phyloP scores from a whole-genome alignment of 1,140 invertebrate species.

The Bombus pascuorum region DNA sequence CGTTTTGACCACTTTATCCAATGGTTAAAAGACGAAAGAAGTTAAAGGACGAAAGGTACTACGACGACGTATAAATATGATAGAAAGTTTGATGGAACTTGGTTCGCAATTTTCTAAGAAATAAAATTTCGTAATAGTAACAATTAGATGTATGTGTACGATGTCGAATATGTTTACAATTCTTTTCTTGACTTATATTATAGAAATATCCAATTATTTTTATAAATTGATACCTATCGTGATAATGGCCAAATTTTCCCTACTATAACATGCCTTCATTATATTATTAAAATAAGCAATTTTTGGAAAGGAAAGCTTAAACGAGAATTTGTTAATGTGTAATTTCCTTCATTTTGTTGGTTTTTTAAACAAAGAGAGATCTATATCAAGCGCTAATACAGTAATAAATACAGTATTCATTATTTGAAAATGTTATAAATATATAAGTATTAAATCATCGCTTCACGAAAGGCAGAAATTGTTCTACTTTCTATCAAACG shows the following conservation, averaged over 20 bases:
- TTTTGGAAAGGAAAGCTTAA: no score
- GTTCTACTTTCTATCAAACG: neutral
- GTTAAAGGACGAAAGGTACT: neutral
- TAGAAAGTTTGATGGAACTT: neutral
- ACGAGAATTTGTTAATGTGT: neutral
- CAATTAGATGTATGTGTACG: neutral
- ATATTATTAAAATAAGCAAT: neutral
- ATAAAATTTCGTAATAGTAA: neutral
- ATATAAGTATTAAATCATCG: no score
- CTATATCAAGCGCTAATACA: no score
- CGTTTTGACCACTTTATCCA: neutral
- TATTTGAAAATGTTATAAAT: neutral
- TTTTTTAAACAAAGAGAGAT: neutral
- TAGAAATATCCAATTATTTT: neutral
- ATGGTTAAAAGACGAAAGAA: neutral
- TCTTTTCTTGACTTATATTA: neutral
- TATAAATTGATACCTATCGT: neutral
- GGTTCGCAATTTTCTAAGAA: neutral
- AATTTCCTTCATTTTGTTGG: neutral
- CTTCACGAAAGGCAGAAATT: neutral
- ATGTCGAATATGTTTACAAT: neutral
- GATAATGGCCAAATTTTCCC: neutral
- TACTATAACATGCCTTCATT: neutral
- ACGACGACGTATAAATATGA: neutral
- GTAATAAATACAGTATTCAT: neutral